Evolutionary conservation across 2,797 vertebrate species (phyloP).

Genomic region (Phoxinus dragarum): DNA sequence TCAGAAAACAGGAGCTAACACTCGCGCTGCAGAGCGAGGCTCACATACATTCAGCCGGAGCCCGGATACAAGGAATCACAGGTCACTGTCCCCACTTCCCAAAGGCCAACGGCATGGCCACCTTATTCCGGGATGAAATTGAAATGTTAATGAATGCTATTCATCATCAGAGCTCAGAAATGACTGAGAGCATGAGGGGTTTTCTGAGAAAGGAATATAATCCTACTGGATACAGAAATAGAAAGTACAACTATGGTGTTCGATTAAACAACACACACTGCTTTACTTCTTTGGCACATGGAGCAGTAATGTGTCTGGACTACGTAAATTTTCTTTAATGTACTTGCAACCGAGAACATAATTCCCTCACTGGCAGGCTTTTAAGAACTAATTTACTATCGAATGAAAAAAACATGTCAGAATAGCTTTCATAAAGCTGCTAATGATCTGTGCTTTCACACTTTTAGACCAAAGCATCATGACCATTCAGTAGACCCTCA

Average conservation of each 20-base stretch:
- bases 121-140: conserved; percentile 49
- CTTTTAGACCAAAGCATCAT: neutral
- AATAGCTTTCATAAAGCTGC: conserved; percentile 12
- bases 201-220: conserved; percentile 8
- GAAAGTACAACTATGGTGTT: neutral
- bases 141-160: conserved; percentile 61
- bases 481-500: neutral
- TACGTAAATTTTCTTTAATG: conserved; percentile 51
- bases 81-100: conserved; percentile 14
- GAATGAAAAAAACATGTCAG: conserved; percentile 28
- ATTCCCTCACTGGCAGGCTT: conserved; percentile 56
- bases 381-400: conserved; percentile 51
- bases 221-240: neutral
- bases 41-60: neutral
- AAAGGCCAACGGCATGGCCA: conserved; percentile 55
- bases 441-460: conserved; percentile 26
- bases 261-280: neutral
- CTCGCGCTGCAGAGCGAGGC: neutral
- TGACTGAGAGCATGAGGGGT: conserved; percentile 7
- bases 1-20: neutral
- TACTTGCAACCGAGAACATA: conserved; percentile 45
- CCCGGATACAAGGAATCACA: neutral
- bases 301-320: conserved; percentile 13
- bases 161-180: conserved; percentile 50
- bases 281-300: conserved; percentile 37